Evolutionary conservation across 2,888 invertebrate genomes (phyloP).

Genomic region (Boloria euphrosyne): DNA sequence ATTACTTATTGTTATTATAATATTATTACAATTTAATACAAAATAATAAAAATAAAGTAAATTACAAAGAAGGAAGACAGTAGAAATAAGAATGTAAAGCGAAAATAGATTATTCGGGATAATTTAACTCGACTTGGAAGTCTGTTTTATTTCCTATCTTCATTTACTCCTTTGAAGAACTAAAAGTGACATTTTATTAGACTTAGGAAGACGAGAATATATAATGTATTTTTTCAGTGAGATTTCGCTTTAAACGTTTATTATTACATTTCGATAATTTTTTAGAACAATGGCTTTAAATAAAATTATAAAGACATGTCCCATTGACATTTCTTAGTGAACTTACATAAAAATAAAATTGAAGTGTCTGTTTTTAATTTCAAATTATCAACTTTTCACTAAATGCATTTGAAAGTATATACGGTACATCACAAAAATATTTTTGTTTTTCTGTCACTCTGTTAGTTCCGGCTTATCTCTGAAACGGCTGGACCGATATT

Average conservation of each 20-base stretch:
- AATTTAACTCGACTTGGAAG: slow-evolving; percentile 4
- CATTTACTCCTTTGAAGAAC: slow-evolving; percentile 8
- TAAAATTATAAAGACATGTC: no score
- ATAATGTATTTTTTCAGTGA: neutral
- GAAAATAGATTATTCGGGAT: neutral
- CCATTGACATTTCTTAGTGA: no score
- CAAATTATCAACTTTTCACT: no score
- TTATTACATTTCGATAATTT: no score
- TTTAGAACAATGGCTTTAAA: no score
- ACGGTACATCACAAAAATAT: no score
- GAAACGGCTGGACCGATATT: no score
- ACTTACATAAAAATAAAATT: no score
- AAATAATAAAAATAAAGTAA: neutral
- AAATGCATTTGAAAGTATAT: no score
- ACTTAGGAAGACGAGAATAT: neutral
- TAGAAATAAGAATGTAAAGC: neutral
- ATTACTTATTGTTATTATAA: neutral
- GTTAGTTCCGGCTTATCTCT: no score
- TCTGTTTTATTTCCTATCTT: slow-evolving; percentile 13
- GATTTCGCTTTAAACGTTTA: neutral
- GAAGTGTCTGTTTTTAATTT: no score
- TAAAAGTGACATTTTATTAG: neutral
- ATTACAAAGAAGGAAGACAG: neutral
- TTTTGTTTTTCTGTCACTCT: no score
- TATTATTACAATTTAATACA: neutral